phyloP scores from a whole-genome alignment of 1,140 invertebrate genomes.

The Zophobas morio region DNA sequence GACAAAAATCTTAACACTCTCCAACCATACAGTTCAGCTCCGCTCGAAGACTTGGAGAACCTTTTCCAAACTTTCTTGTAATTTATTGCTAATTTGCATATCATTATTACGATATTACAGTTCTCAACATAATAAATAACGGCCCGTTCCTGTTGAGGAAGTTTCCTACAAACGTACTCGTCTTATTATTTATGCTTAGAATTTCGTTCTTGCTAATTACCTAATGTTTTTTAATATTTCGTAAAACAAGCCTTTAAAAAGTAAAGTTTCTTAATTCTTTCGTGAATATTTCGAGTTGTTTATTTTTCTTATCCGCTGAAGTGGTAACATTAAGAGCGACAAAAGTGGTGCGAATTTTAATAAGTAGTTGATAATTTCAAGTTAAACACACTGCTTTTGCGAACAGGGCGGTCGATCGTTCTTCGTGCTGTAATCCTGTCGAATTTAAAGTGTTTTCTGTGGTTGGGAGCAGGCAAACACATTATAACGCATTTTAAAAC shows the following conservation, averaged over 20 bases:
- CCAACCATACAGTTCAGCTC: neutral
- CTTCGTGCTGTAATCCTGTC: neutral
- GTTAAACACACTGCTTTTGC: constrained; percentile 6
- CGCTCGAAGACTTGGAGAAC: constrained; percentile 4
- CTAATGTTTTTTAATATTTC: constrained; percentile 2
- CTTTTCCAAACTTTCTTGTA: constrained; percentile 26
- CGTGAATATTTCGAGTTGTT: constrained; percentile 1
- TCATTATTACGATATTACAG: constrained; percentile 39
- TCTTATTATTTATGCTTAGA: neutral
- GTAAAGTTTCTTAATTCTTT: neutral
- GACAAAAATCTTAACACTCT: constrained; percentile 32
- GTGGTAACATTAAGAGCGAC: neutral
- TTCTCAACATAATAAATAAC: constrained; percentile 38
- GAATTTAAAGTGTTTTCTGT: constrained; percentile 12
- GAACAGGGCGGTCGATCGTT: too few species aligned
- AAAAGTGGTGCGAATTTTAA: constrained; percentile 18
- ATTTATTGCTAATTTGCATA: constrained; percentile 43
- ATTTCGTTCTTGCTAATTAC: constrained; percentile 1
- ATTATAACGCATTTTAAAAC: constrained; percentile 54
- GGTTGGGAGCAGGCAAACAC: constrained; percentile 47
- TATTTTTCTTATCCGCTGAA: constrained; percentile 8
- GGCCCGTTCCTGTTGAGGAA: neutral
- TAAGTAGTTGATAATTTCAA: constrained; percentile 34
- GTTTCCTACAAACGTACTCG: constrained; percentile 1
- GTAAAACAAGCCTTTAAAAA: neutral